Base-by-base conservation (phyloP, 2,113 vertebrate genomes). In the Ophthalmolycus amberensis region DNA sequence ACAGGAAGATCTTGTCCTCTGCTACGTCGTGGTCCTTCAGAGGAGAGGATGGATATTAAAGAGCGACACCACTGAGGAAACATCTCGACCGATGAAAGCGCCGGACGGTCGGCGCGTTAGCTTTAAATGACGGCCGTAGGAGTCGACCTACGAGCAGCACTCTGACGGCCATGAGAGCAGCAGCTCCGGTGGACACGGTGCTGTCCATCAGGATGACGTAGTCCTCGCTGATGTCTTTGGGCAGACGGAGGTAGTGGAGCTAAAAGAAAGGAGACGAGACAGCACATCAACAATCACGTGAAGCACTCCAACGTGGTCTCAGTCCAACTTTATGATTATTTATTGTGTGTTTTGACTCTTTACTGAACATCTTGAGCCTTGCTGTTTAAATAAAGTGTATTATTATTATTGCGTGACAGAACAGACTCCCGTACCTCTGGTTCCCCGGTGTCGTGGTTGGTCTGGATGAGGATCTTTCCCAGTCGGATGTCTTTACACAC, bases 151-250 rank as follows among this genome's bases (percentile, higher is more conserved):
- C 97, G 87, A 98, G 95, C 82, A 97, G 93, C 0, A 97, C 97
- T 9, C 97, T 88, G 77, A 98, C 92, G 0, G 96, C 97, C 97
- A 97, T 98, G 91, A 98, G 96, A 27, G 97, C 97, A 0, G 97
- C 97, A 0, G 97, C 97, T 0, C 97, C 97, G 0, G 97, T 98
- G 68, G 97, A 98, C 59, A 97, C 97, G 0, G 97, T 98, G 95
- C 97, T 97, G 95, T 98, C 97, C 97, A 97, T 97, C 69, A 98
- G 94, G 82, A 97, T 97, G 56, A 98, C 97, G 1, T 97, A 97
- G 92, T 98, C 97, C 66, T 98, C 97, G 0, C 95, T 96, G 91
- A 98, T 96, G 89, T 98, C 97, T 92, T 96, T 97, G 22, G 97
- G 97, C 69, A 98, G 93, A 42, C 97, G 96, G 32, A 97, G 95